These are phyloP conservation scores for Tupaia chinensis DNA, from an alignment of 2,113 vertebrate species.

Conservation along the genomic window DNA sequence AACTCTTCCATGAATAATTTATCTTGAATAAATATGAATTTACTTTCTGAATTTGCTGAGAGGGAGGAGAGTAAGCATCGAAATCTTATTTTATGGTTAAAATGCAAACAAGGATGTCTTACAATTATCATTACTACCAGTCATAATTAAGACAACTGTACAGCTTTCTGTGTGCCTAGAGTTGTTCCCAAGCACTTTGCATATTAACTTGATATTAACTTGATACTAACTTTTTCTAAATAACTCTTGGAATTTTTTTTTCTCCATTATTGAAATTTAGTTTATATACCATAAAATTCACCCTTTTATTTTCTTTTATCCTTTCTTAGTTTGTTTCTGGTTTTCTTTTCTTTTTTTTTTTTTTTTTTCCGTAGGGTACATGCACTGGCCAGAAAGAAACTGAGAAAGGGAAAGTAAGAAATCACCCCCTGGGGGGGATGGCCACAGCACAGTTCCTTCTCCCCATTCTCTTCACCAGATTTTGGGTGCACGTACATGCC, in stretches of 20 bases:
- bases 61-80: neutral
- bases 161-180: neutral
- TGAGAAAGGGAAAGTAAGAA: no score
- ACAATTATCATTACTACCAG: neutral
- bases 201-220: neutral
- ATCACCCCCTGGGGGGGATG: no score
- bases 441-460: no score
- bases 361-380: no score
- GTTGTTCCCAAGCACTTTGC: neutral
- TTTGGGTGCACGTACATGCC: no score
- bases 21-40: neutral
- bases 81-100: slow-evolving; percentile 13
- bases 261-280: neutral
- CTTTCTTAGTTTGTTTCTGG: no score
- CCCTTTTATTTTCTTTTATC: neutral
- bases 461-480: no score
- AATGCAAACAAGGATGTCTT: neutral
- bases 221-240: neutral
- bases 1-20: neutral
- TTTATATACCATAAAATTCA: neutral
- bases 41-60: neutral
- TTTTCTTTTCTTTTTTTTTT: no score
- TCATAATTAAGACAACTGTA: neutral
- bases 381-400: no score
- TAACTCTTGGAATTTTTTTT: neutral